Evolutionary conservation across 2,888 invertebrate species (phyloP), one percentile per base, ranked within the genome.

Genomic region (Trissolcus japonicus): DNA sequence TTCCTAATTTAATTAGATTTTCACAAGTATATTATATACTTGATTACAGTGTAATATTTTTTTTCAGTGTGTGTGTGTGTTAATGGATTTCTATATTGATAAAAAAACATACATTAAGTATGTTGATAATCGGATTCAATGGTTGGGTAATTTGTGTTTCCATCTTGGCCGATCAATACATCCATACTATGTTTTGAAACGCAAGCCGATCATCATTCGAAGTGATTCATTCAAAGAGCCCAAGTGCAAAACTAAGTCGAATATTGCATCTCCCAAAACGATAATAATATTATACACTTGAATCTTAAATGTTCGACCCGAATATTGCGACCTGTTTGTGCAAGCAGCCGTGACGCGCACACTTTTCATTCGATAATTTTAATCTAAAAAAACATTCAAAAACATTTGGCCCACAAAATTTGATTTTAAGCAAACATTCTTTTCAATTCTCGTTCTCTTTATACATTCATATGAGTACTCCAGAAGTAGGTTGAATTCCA

Each of bases 301-400:
- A 67, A 53, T 29, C 14, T 35, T 4, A 48, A 68, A 53, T 35
- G 46, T 19, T 60, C 46, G 68, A 60, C 51, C 60, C 51, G 54
- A 60, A 60, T 59, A 67, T 59, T 29, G 16, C 59, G 59, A 43
- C 43, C 35, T 53, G 51, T 67, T 59, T 67, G 59, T 53, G 67
- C 53, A 67, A 53, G 51, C 53, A 53, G 46, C 16, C 35, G 35
- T 46, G 46, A 46, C 46, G n/a, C 16, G n/a, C 46, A 11, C n/a
- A 46, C 16, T 56, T 66, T 66, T 50, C 55, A 65, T 56, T 65
- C 16, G 43, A 65, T 65, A 56, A 65, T 65, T 66, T 35, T 35
- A 35, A 50, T 66, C 56, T 50, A 66, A 40, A 48, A 56, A 17
- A 65, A 48, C 21, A 16, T 40, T 17, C 19, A 35, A 40, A 55